Evolutionary conservation across 2,113 vertebrate species (phyloP), one percentile per base, ranked within the genome.

Genomic region (Pedionomus torquatus): DNA sequence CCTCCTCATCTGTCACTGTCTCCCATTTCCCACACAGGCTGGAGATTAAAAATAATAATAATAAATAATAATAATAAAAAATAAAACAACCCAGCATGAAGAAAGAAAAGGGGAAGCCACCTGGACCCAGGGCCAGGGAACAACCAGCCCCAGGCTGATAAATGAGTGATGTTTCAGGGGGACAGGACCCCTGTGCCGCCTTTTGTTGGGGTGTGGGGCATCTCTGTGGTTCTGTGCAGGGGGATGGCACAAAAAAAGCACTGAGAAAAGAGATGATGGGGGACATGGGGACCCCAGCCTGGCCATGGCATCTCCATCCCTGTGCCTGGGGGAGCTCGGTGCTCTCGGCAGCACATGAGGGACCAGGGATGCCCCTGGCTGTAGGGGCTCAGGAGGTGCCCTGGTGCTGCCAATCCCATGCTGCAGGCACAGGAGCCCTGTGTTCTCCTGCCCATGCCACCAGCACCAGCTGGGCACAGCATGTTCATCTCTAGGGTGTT

Each of bases 281-380:
- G 25, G 26, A 25, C 1, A 2, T 4, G 44, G 44, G 16, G 60
- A 39, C 5, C 8, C 54, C 65, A 23, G 37, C 65, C 83, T 57
- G 0, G 0, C 31, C 55, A 1, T 0, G 1, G 48, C 4, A 6
- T 12, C 33, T 2, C 63, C 3, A 0, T n/a, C 24, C 11, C n/a
- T 0, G 17, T 1, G 8, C 48, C 41, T 20, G 35, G 17, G 1
- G 2, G 37, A 41, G 21, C 4, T 52, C 0, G 2, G 39, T 25
- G 65, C 23, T 33, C 13, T 66, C 0, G 2, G 82, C 60, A 37
- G 71, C 66, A 11, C 1, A 0, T 3, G 3, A 21, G 44, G 43
- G 15, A n/a, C 17, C 66, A 55, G 48, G 51, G 91, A 46, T 11
- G 14, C 54, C 68, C 48, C 37, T 72, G 91, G 65, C 8, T 0